Percentiles rank a stretch among this genome's conserved stretches.
Conservation (phyloP, 2,113 vertebrate species). For the Mirounga angustirostris region DNA sequence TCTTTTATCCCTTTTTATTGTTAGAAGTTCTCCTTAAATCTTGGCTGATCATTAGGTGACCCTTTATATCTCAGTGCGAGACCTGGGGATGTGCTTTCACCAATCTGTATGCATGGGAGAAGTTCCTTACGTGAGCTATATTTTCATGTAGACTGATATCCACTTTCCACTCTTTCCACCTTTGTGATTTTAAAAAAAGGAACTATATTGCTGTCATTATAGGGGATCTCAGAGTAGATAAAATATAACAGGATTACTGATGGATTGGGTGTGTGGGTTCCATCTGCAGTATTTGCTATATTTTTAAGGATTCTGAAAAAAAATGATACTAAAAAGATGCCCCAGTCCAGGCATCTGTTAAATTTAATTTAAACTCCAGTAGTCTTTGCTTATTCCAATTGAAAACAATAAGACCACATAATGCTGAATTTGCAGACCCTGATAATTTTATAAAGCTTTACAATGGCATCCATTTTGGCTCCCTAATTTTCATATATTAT, state of each 20-base stretch:
- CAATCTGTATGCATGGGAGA: accelerated
- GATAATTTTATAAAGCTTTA: neutral
- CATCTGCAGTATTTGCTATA: neutral
- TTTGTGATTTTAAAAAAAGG: neutral
- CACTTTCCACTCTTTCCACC: neutral
- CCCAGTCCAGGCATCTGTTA: neutral
- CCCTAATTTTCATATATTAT: constrained; percentile 37
- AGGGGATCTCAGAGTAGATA: neutral
- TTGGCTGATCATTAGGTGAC: neutral
- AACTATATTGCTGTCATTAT: neutral
- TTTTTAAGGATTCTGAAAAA: neutral
- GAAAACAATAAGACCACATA: neutral
- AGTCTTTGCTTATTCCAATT: neutral
- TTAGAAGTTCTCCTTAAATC: neutral
- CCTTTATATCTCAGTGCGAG: neutral
- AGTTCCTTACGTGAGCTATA: accelerated
- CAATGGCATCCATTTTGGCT: neutral
- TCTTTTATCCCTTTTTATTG: neutral
- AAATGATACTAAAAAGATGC: neutral
- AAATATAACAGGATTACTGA: neutral
- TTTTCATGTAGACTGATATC: neutral
- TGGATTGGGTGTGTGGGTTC: neutral
- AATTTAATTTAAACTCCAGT: neutral
- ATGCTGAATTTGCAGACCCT: neutral
- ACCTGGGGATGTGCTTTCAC: accelerated